phyloP scores from a whole-genome alignment of 2,888 invertebrate genomes.

The Papilio gigon region DNA sequence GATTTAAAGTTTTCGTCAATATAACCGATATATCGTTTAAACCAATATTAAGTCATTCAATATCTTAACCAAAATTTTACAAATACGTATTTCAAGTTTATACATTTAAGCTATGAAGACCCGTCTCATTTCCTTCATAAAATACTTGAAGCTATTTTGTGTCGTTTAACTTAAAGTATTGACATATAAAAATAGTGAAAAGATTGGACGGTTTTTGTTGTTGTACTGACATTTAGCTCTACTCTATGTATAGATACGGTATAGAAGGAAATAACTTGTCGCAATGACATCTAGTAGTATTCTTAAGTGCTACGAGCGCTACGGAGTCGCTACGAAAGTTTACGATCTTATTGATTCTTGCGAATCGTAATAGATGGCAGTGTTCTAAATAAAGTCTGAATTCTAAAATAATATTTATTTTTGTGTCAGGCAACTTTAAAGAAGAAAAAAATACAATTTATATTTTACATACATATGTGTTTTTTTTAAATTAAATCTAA shows the following conservation, averaged over 20 bases:
- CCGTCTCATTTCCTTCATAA: no score
- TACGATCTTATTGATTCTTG: neutral
- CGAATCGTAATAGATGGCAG: slow-evolving; percentile 1
- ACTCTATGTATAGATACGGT: neutral
- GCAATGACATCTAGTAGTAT: slow-evolving; percentile 20
- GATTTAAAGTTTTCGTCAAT: no score
- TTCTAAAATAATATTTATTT: neutral
- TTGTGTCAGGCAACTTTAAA: neutral
- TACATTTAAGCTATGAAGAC: no score
- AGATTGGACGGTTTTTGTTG: neutral
- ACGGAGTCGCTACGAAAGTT: neutral
- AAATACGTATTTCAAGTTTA: no score
- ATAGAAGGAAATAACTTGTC: neutral
- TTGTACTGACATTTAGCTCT: neutral
- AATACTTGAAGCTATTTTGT: no score
- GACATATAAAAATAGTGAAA: no score
- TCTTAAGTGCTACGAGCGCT: neutral
- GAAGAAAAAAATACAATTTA: neutral
- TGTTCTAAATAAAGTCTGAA: neutral
- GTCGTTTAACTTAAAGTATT: no score
- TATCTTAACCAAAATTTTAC: no score
- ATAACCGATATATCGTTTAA: no score
- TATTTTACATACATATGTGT: no score
- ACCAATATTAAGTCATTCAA: no score
- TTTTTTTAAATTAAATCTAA: no score